Conservation (phyloP, 92 coral and sea anemone species). For the Porites cylindrica region DNA sequence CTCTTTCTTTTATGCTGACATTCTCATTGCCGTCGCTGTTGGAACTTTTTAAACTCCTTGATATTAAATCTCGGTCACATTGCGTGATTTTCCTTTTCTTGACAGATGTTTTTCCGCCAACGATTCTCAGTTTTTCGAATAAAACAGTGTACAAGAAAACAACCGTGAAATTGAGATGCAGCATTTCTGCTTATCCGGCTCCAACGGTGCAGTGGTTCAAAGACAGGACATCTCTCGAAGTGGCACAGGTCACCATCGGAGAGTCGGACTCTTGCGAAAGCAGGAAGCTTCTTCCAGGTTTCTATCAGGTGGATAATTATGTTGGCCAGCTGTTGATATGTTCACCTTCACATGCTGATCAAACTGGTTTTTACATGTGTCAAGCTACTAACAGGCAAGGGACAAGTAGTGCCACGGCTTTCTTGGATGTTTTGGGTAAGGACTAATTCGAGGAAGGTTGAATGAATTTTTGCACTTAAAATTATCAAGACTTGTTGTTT, state of each 20-base stretch:
- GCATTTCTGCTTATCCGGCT: conserved; percentile 19
- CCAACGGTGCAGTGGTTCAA: conserved; percentile 24
- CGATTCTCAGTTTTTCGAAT: conserved; percentile 1
- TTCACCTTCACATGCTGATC: too few species aligned
- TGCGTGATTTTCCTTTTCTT: background rate
- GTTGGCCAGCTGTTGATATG: conserved; percentile 8
- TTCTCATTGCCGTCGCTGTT: too few species aligned
- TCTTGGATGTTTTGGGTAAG: too few species aligned
- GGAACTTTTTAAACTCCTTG: too few species aligned
- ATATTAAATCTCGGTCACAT: too few species aligned
- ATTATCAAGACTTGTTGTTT: too few species aligned
- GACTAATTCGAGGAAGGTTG: too few species aligned
- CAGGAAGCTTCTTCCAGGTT: background rate
- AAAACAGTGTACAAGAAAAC: background rate
- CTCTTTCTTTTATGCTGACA: too few species aligned
- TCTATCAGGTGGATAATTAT: background rate
- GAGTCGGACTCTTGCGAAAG: background rate
- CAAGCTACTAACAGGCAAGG: too few species aligned
- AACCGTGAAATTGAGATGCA: background rate
- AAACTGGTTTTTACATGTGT: too few species aligned
- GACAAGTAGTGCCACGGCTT: too few species aligned
- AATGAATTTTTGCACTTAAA: too few species aligned
- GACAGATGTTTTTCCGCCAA: conserved; percentile 44
- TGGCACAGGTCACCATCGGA: background rate
- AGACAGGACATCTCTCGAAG: background rate